Evolutionary conservation across 1,140 invertebrate species (phyloP).

Genomic region (Eriocheir sinensis): DNA sequence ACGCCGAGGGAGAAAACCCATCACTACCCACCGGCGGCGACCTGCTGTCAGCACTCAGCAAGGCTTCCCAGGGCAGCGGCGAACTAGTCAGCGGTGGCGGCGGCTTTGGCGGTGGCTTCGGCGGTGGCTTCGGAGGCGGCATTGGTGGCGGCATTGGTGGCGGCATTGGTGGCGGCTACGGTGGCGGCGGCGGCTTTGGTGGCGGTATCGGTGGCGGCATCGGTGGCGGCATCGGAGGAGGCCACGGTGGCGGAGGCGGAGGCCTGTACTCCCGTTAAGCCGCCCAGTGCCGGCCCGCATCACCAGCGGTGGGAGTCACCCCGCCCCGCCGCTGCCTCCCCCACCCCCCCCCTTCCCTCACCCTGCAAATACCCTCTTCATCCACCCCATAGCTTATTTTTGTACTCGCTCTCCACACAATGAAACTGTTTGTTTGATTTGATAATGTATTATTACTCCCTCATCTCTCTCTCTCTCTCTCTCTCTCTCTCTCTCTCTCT

Average conservation of each 20-base stretch:
- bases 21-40: conserved; percentile 70
- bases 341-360: background rate
- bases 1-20: conserved; percentile 75
- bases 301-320: background rate
- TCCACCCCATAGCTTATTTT: background rate
- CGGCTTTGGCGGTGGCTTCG: conserved; percentile 5
- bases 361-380: background rate
- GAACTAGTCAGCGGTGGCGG: conserved; percentile 43
- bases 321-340: too few species aligned
- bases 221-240: background rate
- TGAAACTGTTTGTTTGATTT: background rate
- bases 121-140: conserved; percentile 52
- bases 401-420: background rate
- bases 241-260: background rate
- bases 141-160: conserved; percentile 9
- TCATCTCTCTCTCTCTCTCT: background rate
- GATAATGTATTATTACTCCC: background rate
- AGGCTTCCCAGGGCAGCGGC: conserved; percentile 60
- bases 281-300: too few species aligned
- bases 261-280: background rate
- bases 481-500: too few species aligned
- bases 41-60: conserved; percentile 69
- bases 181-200: background rate
- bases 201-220: background rate
- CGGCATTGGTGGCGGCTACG: conserved; percentile 27